Evolutionary conservation across 2,888 invertebrate species (phyloP), one percentile per base, ranked within the genome.

Genomic region (Drosophila nigritarsus): DNA sequence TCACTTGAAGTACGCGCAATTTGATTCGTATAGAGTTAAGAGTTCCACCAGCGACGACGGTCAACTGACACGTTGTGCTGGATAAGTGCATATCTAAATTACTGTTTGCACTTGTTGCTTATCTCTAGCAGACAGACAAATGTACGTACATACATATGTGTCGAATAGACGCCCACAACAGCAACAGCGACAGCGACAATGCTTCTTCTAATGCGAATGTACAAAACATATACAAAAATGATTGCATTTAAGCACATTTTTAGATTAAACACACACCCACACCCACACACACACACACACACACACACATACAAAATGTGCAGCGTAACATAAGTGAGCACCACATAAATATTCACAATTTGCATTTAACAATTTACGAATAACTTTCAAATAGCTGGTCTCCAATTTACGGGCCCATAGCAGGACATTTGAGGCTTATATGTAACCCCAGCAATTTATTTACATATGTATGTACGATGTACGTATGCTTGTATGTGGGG

Each of bases 261-360:
- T 42, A 40, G 48, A 73, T 77, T 64, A 63, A 73, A 8, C 7
- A 32, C 15, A 34, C 34, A 32, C 9, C 59, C 66, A 74, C 38
- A 29, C 34, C 20, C 20, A 60, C 66, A 74, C 36, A 70, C 53
- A 53, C 50, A 45, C 24, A 50, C n/a, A 20, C 8, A n/a, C 8
- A 11, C 29, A 53, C 18, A 50, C 60, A 40, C 8, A 24, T 2
- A 24, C 15, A 34, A n/a, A 40, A 40, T 48, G 27, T 29, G 49
- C 49, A 77, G 53, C 51, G 48, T 51, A 27, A 59, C 62, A 77
- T 58, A 64, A 49, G 78, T 60, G 36, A 27, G 45, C 18, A 75
- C 34, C 75, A 70, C 80, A 79, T 66, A 77, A 79, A 77, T 77
- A 77, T 77, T 77, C 75, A 64, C 79, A 77, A 60, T 73, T 62